Percentiles rank a stretch among this genome's conserved stretches.
Evolutionary conservation across 1,140 invertebrate genomes (phyloP).

Genomic region (Drosophila ficusphila): DNA sequence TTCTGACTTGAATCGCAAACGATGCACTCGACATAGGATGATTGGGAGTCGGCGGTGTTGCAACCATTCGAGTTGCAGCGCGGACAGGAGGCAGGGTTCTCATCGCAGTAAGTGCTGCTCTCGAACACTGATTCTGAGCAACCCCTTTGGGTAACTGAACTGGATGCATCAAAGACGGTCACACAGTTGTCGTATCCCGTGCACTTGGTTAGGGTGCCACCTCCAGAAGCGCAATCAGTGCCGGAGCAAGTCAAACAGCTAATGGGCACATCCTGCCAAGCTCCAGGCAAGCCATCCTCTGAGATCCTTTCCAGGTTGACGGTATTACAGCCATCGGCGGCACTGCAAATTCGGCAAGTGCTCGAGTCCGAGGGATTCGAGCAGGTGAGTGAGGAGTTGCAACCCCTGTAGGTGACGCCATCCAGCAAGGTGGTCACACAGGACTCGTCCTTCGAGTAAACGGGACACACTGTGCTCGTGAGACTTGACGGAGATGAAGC

Average conservation of each 20-base stretch:
- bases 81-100: constrained; percentile 48
- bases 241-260: constrained; percentile 52
- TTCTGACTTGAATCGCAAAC: constrained; percentile 63
- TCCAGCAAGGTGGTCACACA: constrained; percentile 63
- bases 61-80: constrained; percentile 81
- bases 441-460: constrained; percentile 53
- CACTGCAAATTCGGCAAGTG: constrained; percentile 62
- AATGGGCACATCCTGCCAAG: constrained; percentile 67
- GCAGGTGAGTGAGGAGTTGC: constrained; percentile 59
- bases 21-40: constrained; percentile 62
- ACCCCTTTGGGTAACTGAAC: constrained; percentile 55
- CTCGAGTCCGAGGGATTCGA: constrained; percentile 46
- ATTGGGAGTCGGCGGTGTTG: constrained; percentile 54
- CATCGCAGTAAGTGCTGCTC: constrained; percentile 47
- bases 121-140: constrained; percentile 45
- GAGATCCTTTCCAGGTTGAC: constrained; percentile 46
- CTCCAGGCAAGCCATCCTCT: constrained; percentile 61
- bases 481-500: constrained; percentile 47
- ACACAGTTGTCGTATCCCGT: constrained; percentile 61
- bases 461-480: constrained; percentile 56
- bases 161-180: constrained; percentile 60
- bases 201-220: constrained; percentile 30
- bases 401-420: constrained; percentile 66
- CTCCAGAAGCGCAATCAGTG: constrained; percentile 25
- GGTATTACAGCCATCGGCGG: constrained; percentile 60